phyloP scores from a whole-genome alignment of 2,797 vertebrate species.

The Lycodopsis pacificus region DNA sequence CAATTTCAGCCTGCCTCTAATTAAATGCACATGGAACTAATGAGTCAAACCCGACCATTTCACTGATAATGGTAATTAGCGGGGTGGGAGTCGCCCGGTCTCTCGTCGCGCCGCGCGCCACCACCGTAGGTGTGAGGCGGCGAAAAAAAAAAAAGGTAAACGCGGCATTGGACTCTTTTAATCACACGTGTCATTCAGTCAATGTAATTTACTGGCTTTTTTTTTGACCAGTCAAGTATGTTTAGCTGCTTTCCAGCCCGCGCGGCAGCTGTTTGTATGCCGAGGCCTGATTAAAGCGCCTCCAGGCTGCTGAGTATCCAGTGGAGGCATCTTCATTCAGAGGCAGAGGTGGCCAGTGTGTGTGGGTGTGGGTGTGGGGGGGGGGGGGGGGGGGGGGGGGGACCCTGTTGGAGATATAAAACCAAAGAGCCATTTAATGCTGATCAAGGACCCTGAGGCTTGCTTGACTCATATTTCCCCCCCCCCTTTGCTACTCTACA shows the following conservation, averaged over 20 bases:
- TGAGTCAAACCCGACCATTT: slow-evolving; percentile 99
- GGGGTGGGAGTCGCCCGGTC: slow-evolving; percentile 94
- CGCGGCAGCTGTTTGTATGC: slow-evolving; percentile 76
- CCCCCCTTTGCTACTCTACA: slow-evolving; percentile 33
- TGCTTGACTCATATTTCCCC: slow-evolving; percentile 63
- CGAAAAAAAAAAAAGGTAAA: slow-evolving; percentile 83
- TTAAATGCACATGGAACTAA: slow-evolving; percentile 99
- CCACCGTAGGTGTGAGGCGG: slow-evolving; percentile 90
- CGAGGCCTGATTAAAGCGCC: slow-evolving; percentile 72
- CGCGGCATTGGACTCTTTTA: slow-evolving; percentile 93
- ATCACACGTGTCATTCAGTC: slow-evolving; percentile 98
- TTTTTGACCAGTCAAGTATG: slow-evolving; percentile 92
- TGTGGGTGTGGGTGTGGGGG: background rate
- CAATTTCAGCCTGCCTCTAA: slow-evolving; percentile 99
- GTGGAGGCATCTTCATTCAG: slow-evolving; percentile 60
- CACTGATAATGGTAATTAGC: slow-evolving; percentile 99
- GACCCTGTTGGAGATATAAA: slow-evolving; percentile 64
- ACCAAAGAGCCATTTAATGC: slow-evolving; percentile 79
- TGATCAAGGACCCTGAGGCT: slow-evolving; percentile 75
- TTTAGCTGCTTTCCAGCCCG: slow-evolving; percentile 79
- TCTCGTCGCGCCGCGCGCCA: slow-evolving; percentile 85
- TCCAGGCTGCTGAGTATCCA: slow-evolving; percentile 55
- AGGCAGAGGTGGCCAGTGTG: slow-evolving; percentile 39
- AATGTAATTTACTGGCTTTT: slow-evolving; percentile 93
- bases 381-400: background rate